Evolutionary conservation across 2,888 invertebrate species (phyloP).

Genomic region (Laspeyria flexula): DNA sequence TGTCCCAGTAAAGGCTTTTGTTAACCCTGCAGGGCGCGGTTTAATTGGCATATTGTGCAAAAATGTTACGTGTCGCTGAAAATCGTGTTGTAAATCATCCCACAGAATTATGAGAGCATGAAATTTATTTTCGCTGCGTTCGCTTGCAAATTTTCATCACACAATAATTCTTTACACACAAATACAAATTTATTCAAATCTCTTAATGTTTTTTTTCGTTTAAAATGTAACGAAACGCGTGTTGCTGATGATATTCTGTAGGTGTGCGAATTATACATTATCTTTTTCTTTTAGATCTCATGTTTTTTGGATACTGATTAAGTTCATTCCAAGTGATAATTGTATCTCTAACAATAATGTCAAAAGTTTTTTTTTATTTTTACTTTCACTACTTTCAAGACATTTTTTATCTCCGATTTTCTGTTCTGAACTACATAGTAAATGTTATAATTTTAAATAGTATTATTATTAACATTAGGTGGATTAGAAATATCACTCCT

Average conservation of each 20-base stretch:
- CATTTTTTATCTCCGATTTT: too few relatives aligned
- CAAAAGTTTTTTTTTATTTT: too few relatives aligned
- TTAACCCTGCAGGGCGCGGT: constrained; percentile 44
- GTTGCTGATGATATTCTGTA: constrained; percentile 3
- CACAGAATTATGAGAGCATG: constrained; percentile 75
- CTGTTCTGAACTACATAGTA: too few relatives aligned
- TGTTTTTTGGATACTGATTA: too few relatives aligned
- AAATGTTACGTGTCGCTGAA: constrained; percentile 60
- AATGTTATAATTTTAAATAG: too few relatives aligned
- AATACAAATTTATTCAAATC: constrained; percentile 62
- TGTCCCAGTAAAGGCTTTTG: neutral
- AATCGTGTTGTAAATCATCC: constrained; percentile 75
- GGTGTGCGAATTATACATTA: neutral
- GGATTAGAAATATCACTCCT: too few relatives aligned
- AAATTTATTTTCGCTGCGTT: constrained; percentile 78
- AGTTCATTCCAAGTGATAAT: too few relatives aligned
- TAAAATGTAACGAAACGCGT: constrained; percentile 11
- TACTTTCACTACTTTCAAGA: too few relatives aligned
- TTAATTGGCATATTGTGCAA: constrained; percentile 71
- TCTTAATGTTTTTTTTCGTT: constrained; percentile 40
- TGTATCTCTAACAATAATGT: too few relatives aligned
- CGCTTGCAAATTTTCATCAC: constrained; percentile 78
- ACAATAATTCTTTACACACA: constrained; percentile 67
- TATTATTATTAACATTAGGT: too few relatives aligned
- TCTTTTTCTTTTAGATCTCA: neutral